Conservation (phyloP, 2,888 invertebrate species). For the Terebella lapidaria region DNA sequence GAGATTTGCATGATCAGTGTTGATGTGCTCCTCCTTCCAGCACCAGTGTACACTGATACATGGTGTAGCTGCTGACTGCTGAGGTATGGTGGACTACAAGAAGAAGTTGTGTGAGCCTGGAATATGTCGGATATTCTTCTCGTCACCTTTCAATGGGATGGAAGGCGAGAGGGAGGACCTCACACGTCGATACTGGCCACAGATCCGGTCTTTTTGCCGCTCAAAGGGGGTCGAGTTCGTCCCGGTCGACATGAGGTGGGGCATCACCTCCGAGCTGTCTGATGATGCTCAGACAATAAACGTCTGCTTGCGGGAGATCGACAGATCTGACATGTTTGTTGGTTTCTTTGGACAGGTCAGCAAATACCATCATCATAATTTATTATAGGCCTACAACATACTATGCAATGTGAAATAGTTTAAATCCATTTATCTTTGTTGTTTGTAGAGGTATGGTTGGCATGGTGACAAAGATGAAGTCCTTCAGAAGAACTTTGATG, state of each 20-base stretch:
- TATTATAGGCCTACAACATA: too few species aligned
- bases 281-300: constrained; percentile 42
- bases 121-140: constrained; percentile 43
- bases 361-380: not conserved
- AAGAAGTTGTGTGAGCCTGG: constrained; percentile 32
- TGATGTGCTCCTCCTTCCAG: too few species aligned
- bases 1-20: too few species aligned
- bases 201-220: constrained; percentile 37
- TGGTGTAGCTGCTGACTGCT: too few species aligned
- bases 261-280: constrained; percentile 45
- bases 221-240: constrained; percentile 35
- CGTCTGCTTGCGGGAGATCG: constrained; percentile 45
- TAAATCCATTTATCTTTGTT: too few species aligned
- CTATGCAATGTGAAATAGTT: too few species aligned
- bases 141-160: constrained; percentile 53
- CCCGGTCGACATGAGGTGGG: constrained; percentile 50
- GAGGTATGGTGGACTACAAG: too few species aligned
- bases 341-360: constrained; percentile 44
- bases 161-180: constrained; percentile 49
- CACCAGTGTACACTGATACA: too few species aligned
- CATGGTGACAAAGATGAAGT: constrained; percentile 36
- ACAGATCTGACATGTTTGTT: constrained; percentile 46
- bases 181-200: constrained; percentile 43
- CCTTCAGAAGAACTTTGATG: constrained; percentile 44
- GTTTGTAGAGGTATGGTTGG: constrained; percentile 45